Evolutionary conservation across 2,797 vertebrate species (phyloP).

Genomic region (Tamandua tetradactyla): DNA sequence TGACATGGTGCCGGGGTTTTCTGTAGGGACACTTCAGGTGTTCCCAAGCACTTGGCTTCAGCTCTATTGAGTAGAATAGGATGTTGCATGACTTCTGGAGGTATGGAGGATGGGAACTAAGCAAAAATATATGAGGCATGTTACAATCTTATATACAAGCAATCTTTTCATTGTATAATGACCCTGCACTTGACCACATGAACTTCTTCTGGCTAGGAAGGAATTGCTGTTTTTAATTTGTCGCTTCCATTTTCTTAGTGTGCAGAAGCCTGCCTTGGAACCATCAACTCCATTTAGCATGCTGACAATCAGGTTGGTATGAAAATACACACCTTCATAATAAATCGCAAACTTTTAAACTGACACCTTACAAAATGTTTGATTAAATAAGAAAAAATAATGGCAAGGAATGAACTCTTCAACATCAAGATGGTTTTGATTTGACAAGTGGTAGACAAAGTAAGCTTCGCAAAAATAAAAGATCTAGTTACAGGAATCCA

Average conservation of each 20-base stretch:
- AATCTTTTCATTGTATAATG: not conserved
- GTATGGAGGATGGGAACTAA: not conserved
- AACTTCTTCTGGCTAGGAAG: not conserved
- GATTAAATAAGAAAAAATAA: not conserved
- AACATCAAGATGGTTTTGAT: not conserved
- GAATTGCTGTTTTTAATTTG: not conserved
- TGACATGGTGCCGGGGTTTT: not conserved
- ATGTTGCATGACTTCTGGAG: not conserved
- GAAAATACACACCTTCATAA: not conserved
- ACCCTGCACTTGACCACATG: not conserved
- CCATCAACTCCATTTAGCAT: not conserved
- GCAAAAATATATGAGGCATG: not conserved
- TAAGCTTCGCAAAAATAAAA: no score
- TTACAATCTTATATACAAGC: not conserved
- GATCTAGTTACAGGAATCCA: not conserved
- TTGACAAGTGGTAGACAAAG: no score
- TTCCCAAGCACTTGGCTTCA: not conserved
- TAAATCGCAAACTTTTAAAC: not conserved
- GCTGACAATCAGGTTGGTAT: not conserved
- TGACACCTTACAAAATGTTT: not conserved
- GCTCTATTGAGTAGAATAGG: not conserved
- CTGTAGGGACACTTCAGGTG: not conserved
- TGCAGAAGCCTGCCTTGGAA: not conserved
- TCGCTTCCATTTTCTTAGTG: not conserved
- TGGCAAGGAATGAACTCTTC: not conserved